Evolutionary conservation across 2,113 vertebrate species (phyloP), one percentile per base, ranked within the genome.

Genomic region (Ascaphus truei): DNA sequence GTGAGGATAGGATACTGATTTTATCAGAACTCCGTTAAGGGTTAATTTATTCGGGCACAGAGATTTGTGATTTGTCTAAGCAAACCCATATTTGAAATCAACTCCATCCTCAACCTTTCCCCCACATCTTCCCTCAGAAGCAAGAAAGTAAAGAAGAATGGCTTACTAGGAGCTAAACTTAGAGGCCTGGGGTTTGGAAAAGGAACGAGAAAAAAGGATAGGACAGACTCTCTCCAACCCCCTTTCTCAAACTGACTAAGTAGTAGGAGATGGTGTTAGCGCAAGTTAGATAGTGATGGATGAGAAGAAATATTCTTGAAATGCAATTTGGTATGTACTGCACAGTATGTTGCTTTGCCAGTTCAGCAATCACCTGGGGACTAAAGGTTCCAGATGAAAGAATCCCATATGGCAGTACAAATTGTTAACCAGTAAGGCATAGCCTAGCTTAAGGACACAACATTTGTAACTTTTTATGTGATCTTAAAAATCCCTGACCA

Each of bases 361-460:
- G 53, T 58, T 27, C 62, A 64, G 62, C 62, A 57, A 36, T 68
- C 53, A 58, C 27, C 51, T 60, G 31, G 18, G 43, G 37, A 30
- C 50, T 66, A 25, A 50, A 68, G 31, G 55, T 69, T 66, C 63
- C 63, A 66, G 51, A 66, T 60, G 55, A 60, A 60, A 69, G 29
- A 51, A 11, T 69, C 56, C 55, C 56, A 66, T 69, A 59, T 69
- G 55, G 43, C 66, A 37, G 41, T 22, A 51, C 63, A 69, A 69
- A 59, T 48, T 69, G 66, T 45, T 59, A 58, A 47, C 53, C 55
- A 48, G 34, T 50, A 68, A 68, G 30, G 31, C 67, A 60, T 52
- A 60, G 45, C 26, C 13, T n/a, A 22, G 33, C 45, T 69, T 50
- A 22, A 60, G 43, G 66, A 50, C 20, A 50, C n/a, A 59, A 34